Percentiles rank a stretch among this genome's conserved stretches.
These are phyloP conservation scores for Helicoverpa armigera DNA, from an alignment of 1,140 invertebrate genomes.

Conservation along the genomic window DNA sequence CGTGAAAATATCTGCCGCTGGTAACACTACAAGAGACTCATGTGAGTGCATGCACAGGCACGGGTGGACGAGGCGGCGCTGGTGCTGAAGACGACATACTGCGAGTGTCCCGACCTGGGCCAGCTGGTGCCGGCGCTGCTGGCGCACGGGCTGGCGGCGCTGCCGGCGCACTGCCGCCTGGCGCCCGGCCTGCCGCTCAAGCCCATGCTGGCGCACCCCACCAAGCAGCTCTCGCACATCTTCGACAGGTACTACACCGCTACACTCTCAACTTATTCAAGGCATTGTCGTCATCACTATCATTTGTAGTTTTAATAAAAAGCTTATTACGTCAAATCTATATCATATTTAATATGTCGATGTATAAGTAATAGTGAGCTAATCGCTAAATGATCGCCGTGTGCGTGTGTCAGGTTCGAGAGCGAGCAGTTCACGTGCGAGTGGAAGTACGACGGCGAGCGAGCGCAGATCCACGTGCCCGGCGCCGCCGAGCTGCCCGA, in stretches of 20 bases:
- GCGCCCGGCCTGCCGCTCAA: slow-evolving; percentile 98
- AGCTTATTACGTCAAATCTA: too few species aligned
- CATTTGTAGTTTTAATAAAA: neutral
- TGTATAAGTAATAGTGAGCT: too few species aligned
- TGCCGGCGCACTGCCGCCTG: slow-evolving; percentile 92
- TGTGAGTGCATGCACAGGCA: too few species aligned
- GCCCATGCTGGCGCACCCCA: slow-evolving; percentile 99
- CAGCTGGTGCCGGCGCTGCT: slow-evolving; percentile 87
- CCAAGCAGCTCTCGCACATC: slow-evolving; percentile 97
- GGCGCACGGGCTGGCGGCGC: slow-evolving; percentile 88
- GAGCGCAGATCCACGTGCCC: slow-evolving; percentile 94
- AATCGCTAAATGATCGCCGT: too few species aligned
- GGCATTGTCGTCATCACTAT: neutral
- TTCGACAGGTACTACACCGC: slow-evolving; percentile 88
- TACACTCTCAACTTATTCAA: neutral
- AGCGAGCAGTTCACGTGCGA: slow-evolving; percentile 98
- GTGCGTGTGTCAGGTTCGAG: slow-evolving; percentile 90
- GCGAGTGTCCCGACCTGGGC: slow-evolving; percentile 99
- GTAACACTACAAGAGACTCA: too few species aligned
- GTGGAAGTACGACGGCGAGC: slow-evolving; percentile 99
- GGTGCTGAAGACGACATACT: slow-evolving; percentile 97
- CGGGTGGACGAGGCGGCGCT: slow-evolving; percentile 92
- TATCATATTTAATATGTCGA: too few species aligned
- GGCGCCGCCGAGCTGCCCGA: slow-evolving; percentile 56
- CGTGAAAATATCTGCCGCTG: neutral